phyloP scores from a whole-genome alignment of 2,797 vertebrate genomes.

The Babyrousa celebensis region DNA sequence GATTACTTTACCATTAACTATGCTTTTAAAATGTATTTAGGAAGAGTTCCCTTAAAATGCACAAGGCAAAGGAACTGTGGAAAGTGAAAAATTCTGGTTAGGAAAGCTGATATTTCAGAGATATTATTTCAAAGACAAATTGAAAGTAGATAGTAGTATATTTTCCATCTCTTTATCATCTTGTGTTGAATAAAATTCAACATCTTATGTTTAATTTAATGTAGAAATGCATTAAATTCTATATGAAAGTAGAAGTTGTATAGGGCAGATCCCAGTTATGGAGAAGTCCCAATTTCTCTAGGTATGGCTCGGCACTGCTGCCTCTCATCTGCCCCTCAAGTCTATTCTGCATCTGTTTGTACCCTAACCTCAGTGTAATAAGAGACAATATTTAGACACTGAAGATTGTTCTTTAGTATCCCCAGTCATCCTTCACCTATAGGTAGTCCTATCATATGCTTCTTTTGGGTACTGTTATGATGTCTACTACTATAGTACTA shows the following conservation, averaged over 20 bases:
- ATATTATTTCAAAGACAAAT: slow-evolving; percentile 39
- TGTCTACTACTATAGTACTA: neutral
- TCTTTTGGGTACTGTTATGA: neutral
- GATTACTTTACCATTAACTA: neutral
- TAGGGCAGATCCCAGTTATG: neutral
- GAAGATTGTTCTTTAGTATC: neutral
- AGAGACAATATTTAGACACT: neutral
- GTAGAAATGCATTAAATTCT: neutral
- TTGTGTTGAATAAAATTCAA: neutral
- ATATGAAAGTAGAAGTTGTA: neutral
- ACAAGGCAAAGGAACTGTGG: neutral
- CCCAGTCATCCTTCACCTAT: neutral
- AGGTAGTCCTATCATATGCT: neutral
- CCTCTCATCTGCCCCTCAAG: neutral
- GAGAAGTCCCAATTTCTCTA: neutral
- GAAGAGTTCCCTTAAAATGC: neutral
- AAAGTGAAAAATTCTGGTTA: neutral
- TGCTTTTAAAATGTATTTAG: neutral
- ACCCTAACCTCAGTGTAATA: neutral
- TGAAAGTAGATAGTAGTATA: neutral
- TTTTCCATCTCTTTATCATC: neutral
- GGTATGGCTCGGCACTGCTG: neutral
- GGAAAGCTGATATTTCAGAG: neutral
- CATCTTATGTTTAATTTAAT: no score
- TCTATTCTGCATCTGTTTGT: neutral